Evolutionary conservation across 2,113 vertebrate species (phyloP), one percentile per base, ranked within the genome.

Genomic region (Seriola aureovittata): DNA sequence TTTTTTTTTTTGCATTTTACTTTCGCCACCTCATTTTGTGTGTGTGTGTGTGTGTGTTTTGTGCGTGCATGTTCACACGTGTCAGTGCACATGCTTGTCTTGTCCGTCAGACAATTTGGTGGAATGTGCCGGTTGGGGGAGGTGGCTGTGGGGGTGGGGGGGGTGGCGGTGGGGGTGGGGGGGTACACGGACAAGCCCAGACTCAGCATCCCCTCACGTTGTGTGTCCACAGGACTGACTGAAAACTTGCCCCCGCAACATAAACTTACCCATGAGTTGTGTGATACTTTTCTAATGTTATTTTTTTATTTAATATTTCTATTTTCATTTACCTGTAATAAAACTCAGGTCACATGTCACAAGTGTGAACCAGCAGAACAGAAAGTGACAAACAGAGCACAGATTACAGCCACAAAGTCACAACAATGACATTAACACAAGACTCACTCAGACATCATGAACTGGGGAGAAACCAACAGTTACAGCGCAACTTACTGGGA

Each of bases 91-190:
- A 73, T 34, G 63, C 29, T 29, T 75, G 19, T 38, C 60, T 76
- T 58, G 42, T 85, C 72, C 78, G 60, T 92, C 82, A 78, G 71
- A 71, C 67, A 66, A 29, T 48, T 71, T 46, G 52, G 32, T 82
- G 90, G 89, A 90, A 92, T 93, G 86, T 87, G 72, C 48, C 55
- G 55, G 54, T 54, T 54, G 38, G 25, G 74, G 71, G 58, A 36
- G 25, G 66, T 65, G 38, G 36, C 8, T 7, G 46, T 7, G 25
- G 13, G 46, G 42, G 34, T 1, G 13, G 21, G 19, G n/a, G n/a
- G n/a, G 25, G 66, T 65, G 38, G 36, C 8, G 3, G 46, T 7
- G 25, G 13, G 46, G 42, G 34, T 1, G 65, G 71, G 46, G 65
- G 1, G 54, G 25, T 38, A 3, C 36, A 32, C 69, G 59, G 64